Base-by-base conservation (phyloP, 2,797 vertebrate genomes). In the Carduelis carduelis region DNA sequence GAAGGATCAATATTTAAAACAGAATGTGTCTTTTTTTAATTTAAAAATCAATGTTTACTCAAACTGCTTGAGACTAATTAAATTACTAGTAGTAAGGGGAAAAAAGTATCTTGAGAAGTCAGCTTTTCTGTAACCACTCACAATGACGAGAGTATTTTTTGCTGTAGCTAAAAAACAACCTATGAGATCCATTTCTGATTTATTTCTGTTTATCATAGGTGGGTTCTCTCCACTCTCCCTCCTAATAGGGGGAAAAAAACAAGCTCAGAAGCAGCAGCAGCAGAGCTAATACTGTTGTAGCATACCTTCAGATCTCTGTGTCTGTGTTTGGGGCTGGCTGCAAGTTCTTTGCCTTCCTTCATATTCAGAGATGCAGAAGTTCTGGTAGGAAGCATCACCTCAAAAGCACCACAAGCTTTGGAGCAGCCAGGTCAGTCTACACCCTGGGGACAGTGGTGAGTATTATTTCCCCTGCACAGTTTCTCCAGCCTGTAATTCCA, bases 1-100 rank as follows among this genome's bases (percentile, higher is more conserved):
- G 26, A 92, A 86, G 22, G 37, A 93, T 92, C 26, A 7, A 75
- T 90, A 89, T 78, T 93, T 89, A 82, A 93, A 96, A 61, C 1
- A 37, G 13, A 12, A 70, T 53, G 32, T 21, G 21, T 35, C 5
- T 34, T 37, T 79, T 66, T 66, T 7, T 2, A 21, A 65, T 66
- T 88, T 74, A 76, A 88, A 88, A 89, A 93, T 81, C 85, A 68
- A 57, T 72, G 18, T 84, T 83, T 85, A 87, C 13, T 87, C 69
- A 75, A 81, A 55, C 26, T 88, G 34, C 60, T 88, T 43, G 43
- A n/a, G 30, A 74, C 21, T 87, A 88, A 90, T 88, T 88, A 46
- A 47, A 27, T 93, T 84, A 87, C 49, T 74, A 74, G 30, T 46
- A 77, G 17, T 57, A 88, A 70, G 15, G 15, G 52, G 63, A 71